These are phyloP conservation scores for Leucania comma DNA, from an alignment of 2,888 invertebrate genomes.

Conservation along the genomic window DNA sequence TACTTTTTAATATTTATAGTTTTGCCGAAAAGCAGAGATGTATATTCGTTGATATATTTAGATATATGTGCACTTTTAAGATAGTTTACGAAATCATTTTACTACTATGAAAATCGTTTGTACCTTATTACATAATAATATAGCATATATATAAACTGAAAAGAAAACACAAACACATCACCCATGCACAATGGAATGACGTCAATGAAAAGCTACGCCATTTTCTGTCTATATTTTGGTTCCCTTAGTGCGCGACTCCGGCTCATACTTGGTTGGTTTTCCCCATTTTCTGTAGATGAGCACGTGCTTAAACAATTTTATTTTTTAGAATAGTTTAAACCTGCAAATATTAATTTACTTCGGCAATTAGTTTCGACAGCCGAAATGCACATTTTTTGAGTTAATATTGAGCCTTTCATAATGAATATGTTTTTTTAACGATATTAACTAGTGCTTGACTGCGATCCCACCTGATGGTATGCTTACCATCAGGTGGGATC, in stretches of 20 bases:
- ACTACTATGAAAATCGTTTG: background rate
- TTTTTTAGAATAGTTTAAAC: background rate
- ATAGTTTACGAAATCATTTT: conserved; percentile 1
- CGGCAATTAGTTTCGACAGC: background rate
- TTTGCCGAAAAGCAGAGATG: background rate
- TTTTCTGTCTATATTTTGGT: background rate
- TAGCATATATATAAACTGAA: too few species aligned
- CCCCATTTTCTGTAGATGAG: background rate
- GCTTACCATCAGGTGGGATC: too few species aligned
- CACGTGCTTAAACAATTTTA: too few species aligned
- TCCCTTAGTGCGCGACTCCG: background rate
- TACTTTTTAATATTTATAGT: background rate
- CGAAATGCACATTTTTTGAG: background rate
- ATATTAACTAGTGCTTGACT: too few species aligned
- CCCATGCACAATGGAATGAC: background rate
- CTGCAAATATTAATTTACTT: background rate
- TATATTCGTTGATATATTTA: background rate
- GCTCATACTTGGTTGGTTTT: background rate
- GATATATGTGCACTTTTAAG: background rate
- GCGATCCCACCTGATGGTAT: too few species aligned
- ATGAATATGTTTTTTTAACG: too few species aligned
- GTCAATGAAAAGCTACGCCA: background rate
- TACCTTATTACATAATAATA: too few species aligned
- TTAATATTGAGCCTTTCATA: background rate
- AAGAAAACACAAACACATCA: background rate